phyloP scores from a whole-genome alignment of 2,797 vertebrate genomes.

The Pogoniulus pusillus region DNA sequence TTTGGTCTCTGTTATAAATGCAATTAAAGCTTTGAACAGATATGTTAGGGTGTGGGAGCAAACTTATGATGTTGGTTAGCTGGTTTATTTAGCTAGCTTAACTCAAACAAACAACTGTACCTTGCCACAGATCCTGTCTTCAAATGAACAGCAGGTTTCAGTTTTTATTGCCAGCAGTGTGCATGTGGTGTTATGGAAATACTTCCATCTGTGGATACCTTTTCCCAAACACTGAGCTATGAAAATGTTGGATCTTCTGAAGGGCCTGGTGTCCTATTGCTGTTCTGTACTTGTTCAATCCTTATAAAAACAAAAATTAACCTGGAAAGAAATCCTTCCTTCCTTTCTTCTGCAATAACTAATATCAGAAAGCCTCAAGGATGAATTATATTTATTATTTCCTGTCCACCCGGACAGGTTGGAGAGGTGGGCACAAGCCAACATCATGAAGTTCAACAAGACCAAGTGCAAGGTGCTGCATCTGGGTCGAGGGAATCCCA shows the following conservation, averaged over 20 bases:
- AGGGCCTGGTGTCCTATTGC: background rate
- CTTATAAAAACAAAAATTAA: background rate
- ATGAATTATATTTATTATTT: background rate
- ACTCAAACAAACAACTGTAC: conserved; percentile 16
- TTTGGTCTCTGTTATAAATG: background rate
- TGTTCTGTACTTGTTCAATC: background rate
- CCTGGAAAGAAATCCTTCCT: background rate
- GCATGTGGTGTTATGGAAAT: background rate
- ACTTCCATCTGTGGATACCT: conserved; percentile 3
- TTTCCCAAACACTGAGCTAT: background rate
- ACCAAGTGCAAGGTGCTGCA: too few relatives aligned
- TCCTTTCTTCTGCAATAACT: background rate
- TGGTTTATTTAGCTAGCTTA: conserved; percentile 23
- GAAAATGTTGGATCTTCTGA: background rate
- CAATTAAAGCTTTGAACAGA: conserved; percentile 8
- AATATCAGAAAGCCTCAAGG: background rate
- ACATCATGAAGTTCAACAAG: too few relatives aligned
- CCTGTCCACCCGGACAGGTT: too few relatives aligned
- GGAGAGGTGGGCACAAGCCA: too few relatives aligned
- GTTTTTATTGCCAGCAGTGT: background rate
- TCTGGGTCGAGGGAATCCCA: too few relatives aligned
- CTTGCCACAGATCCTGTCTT: background rate
- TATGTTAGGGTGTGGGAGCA: background rate
- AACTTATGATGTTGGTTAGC: background rate
- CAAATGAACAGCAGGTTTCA: background rate